phyloP scores from a whole-genome alignment of 2,888 invertebrate genomes.

The Orchesellides sinensis region DNA sequence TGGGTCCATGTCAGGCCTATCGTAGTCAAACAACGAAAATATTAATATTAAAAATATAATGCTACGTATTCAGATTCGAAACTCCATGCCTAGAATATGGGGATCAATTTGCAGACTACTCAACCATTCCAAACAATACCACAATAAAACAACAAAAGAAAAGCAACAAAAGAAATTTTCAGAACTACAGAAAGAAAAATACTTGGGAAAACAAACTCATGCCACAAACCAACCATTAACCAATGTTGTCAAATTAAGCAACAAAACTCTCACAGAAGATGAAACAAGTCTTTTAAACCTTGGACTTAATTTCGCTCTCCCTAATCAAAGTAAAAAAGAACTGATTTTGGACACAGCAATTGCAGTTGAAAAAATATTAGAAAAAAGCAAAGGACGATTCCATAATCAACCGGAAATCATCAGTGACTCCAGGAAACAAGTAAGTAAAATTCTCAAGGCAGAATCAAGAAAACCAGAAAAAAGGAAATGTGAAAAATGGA shows the following conservation, averaged over 20 bases:
- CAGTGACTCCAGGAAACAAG: background rate
- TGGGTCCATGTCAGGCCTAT: too few species aligned
- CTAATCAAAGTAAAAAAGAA: background rate
- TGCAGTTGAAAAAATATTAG: background rate
- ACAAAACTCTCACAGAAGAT: background rate
- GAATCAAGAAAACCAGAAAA: background rate
- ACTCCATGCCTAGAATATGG: too few species aligned
- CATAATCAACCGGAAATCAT: background rate
- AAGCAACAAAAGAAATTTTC: too few species aligned
- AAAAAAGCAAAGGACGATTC: background rate
- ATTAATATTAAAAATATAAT: too few species aligned
- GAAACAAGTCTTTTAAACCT: background rate
- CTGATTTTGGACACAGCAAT: background rate
- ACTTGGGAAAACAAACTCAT: too few species aligned
- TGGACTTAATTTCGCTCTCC: constrained; percentile 7
- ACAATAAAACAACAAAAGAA: too few species aligned
- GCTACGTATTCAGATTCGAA: too few species aligned
- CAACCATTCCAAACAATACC: too few species aligned
- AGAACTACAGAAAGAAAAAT: too few species aligned
- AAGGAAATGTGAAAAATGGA: background rate
- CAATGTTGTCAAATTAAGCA: constrained; percentile 6
- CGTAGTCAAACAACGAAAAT: too few species aligned
- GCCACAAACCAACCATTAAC: too few species aligned
- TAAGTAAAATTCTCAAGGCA: background rate
- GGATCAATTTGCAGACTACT: too few species aligned